Percentiles rank a stretch among this genome's conserved stretches.
phyloP scores from a whole-genome alignment of 2,797 vertebrate genomes.

The Amphiprion clarkii region DNA sequence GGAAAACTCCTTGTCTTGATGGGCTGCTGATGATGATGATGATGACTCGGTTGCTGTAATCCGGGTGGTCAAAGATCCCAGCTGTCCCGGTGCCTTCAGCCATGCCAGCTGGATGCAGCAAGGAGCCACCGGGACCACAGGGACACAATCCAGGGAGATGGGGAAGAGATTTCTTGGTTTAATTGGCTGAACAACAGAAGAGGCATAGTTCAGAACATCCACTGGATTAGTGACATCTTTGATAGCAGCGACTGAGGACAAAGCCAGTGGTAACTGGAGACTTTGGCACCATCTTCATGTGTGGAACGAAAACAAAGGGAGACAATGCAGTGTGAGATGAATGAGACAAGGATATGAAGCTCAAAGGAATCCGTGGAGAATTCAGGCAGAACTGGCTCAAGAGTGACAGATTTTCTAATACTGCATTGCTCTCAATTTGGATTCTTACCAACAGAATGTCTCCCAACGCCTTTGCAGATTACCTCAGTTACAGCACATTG shows the following conservation, averaged over 20 bases:
- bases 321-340: conserved; percentile 37
- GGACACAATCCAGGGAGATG: conserved; percentile 48
- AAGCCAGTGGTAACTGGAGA: conserved; percentile 53
- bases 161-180: conserved; percentile 53
- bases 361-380: conserved; percentile 37
- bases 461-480: conserved; percentile 62
- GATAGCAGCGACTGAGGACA: conserved; percentile 53
- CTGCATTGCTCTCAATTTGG: conserved; percentile 41
- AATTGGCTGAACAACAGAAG: conserved; percentile 54
- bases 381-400: conserved; percentile 21
- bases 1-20: conserved; percentile 73
- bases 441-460: conserved; percentile 41
- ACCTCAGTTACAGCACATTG: conserved; percentile 66
- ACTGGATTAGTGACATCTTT: conserved; percentile 64
- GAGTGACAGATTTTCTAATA: conserved; percentile 46
- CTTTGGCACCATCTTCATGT: conserved; percentile 43
- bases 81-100: conserved; percentile 67
- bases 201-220: conserved; percentile 54
- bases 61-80: conserved; percentile 77
- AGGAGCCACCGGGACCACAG: conserved; percentile 59
- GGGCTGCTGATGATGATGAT: conserved; percentile 60
- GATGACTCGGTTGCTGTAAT: conserved; percentile 68
- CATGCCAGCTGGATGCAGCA: conserved; percentile 71
- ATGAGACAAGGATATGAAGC: conserved; percentile 38
- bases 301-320: conserved; percentile 59